These are phyloP conservation scores for Saccostrea cuccullata DNA, from an alignment of 1,140 invertebrate species.

Conservation along the genomic window DNA sequence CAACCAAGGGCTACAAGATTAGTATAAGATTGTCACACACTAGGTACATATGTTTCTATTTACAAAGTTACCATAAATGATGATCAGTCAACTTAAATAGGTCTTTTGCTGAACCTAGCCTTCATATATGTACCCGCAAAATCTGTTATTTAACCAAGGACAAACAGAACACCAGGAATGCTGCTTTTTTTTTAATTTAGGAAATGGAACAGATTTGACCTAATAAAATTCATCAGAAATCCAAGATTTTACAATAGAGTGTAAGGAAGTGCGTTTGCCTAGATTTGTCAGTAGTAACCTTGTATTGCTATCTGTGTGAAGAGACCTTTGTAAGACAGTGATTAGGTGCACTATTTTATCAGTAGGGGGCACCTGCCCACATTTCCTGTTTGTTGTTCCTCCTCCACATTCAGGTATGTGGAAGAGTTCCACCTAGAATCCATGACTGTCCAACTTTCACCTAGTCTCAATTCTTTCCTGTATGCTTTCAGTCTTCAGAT, in stretches of 20 bases:
- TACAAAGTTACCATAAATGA: neutral
- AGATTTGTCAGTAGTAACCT: neutral
- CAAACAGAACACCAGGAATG: neutral
- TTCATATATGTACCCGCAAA: neutral
- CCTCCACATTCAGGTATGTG: constrained; percentile 29
- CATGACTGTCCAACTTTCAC: neutral
- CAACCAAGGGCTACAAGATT: neutral
- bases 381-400: constrained; percentile 23
- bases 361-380: neutral
- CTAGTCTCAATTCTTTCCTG: neutral
- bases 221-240: neutral
- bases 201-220: neutral
- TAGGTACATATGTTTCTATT: neutral
- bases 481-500: neutral
- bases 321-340: neutral
- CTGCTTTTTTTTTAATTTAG: neutral
- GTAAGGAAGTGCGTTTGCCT: neutral
- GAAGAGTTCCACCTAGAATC: constrained; percentile 21
- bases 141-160: neutral
- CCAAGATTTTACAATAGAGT: too few relatives aligned
- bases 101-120: neutral
- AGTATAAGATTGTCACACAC: constrained; percentile 22
- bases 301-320: neutral
- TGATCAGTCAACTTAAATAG: neutral
- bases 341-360: constrained; percentile 11